Percentiles rank a stretch among this genome's conserved stretches.
Conservation (phyloP, 2,888 invertebrate species). For the Gandaritis pyraliata region DNA sequence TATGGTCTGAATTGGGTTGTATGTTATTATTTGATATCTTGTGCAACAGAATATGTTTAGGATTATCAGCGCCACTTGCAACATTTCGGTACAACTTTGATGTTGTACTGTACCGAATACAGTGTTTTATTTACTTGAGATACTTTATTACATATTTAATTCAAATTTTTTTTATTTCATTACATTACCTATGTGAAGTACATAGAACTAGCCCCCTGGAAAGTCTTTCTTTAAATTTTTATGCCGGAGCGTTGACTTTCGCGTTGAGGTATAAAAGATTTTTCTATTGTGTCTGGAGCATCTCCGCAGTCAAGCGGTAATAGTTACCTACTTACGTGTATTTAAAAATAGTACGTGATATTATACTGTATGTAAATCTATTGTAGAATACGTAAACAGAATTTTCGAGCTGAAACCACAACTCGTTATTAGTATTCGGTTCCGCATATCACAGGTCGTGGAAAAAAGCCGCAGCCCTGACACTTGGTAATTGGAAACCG, state of each 20-base stretch:
- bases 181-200: no score
- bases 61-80: slow-evolving; percentile 31
- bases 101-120: slow-evolving; percentile 20
- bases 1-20: slow-evolving; percentile 30
- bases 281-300: no score
- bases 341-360: no score
- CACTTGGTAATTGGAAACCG: slow-evolving; percentile 41
- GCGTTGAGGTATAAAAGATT: no score
- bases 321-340: no score
- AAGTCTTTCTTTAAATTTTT: no score
- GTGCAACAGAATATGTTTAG: slow-evolving; percentile 35
- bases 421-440: slow-evolving; percentile 12
- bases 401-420: slow-evolving; percentile 8
- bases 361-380: no score
- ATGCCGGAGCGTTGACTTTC: no score
- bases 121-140: slow-evolving; percentile 8
- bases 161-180: no score
- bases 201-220: no score
- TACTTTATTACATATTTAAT: no score
- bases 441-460: slow-evolving; percentile 31
- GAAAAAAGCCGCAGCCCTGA: slow-evolving; percentile 39
- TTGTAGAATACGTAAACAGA: not conserved
- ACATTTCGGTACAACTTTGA: slow-evolving; percentile 26
- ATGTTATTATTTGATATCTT: slow-evolving; percentile 32
- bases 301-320: no score